Conservation (phyloP, 2,113 vertebrate species). For the Rhea pennata region DNA sequence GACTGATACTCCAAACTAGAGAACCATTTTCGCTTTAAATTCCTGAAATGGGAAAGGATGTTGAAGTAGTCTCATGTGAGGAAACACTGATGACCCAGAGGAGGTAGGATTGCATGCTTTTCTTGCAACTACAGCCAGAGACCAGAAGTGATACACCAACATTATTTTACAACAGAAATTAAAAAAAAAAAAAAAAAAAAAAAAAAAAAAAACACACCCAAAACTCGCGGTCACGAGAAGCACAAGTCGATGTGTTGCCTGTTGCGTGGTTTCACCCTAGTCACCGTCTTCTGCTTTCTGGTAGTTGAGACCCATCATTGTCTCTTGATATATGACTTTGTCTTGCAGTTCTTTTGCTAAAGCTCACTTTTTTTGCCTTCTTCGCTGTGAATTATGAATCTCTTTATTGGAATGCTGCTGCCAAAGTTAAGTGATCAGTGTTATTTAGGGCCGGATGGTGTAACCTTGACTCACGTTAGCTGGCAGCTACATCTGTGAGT, state of each 20-base stretch:
- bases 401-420: slow-evolving; percentile 9
- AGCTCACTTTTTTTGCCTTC: not conserved
- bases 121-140: slow-evolving; percentile 26
- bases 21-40: slow-evolving; percentile 47
- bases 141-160: not conserved
- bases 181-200: not conserved
- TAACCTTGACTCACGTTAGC: not conserved
- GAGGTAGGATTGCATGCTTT: slow-evolving; percentile 49
- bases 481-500: not conserved
- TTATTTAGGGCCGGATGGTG: not conserved
- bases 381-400: not conserved
- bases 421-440: slow-evolving; percentile 32
- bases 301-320: not conserved
- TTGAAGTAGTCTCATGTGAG: slow-evolving; percentile 38
- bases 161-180: not conserved
- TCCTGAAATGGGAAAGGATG: slow-evolving; percentile 46
- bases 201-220: not conserved
- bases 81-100: slow-evolving; percentile 49
- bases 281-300: not conserved
- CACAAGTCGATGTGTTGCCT: not conserved
- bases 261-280: slow-evolving; percentile 2
- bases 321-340: not conserved
- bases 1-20: slow-evolving; percentile 33
- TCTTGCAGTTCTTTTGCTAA: not conserved
- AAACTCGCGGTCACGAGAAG: not conserved